Percentiles rank a stretch among this genome's conserved stretches.
Conservation (phyloP, 2,797 vertebrate genomes). For the Acomys russatus region DNA sequence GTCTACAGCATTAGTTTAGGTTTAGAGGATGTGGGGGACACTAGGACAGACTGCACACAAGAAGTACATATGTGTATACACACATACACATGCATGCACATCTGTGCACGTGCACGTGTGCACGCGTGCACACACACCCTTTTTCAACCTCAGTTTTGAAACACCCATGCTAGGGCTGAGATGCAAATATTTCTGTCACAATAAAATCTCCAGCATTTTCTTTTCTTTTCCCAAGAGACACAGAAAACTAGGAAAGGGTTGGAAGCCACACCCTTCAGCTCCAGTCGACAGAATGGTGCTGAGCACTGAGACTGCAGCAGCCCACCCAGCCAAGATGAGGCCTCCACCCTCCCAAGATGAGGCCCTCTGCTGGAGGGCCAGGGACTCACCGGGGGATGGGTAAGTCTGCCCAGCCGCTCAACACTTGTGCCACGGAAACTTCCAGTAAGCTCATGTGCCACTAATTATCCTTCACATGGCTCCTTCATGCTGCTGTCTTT, state of each 20-base stretch:
- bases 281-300: accelerated
- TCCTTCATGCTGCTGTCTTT: accelerated
- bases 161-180: accelerated
- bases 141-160: neutral
- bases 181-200: neutral
- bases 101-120: accelerated
- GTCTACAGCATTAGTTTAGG: accelerated
- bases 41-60: accelerated
- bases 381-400: neutral
- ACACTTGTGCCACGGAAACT: accelerated
- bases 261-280: neutral
- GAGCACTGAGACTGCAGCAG: accelerated
- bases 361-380: neutral
- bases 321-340: neutral
- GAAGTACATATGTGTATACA: neutral
- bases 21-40: accelerated
- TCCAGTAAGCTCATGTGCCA: accelerated
- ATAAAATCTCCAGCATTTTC: neutral
- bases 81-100: neutral
- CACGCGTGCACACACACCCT: accelerated
- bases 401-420: neutral
- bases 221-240: neutral
- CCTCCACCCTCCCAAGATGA: too few relatives aligned
- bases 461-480: neutral
- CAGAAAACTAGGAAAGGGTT: neutral